Base-by-base conservation (phyloP, 2,797 vertebrate species). In the Pangasius larnaudii region DNA sequence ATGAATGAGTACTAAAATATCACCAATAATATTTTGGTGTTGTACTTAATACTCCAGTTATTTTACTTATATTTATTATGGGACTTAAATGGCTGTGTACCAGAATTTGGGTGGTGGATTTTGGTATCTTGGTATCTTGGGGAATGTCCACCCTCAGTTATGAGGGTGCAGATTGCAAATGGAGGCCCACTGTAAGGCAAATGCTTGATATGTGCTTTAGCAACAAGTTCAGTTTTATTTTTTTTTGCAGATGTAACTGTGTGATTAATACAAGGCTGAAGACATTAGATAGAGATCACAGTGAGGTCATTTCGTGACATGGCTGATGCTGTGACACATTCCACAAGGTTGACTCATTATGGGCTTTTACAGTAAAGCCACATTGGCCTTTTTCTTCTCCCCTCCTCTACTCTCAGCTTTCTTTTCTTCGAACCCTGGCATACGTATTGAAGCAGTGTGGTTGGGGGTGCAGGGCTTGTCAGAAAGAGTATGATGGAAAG, bases 271-370 rank as follows among this genome's bases (percentile, higher is more conserved):
- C 53, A 75, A 53, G 14, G 69, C 51, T 81, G 85, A 86, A 84
- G 87, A 80, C 72, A 63, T 84, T 27, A 89, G 27, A 59, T 53
- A 16, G 19, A 39, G 85, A 63, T 84, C 88, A 89, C 83, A 87
- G 58, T 82, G 87, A 84, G 79, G 87, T 89, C 89, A 87, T 87
- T 67, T 86, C 36, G 22, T 82, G 42, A 86, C 9, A 49, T 27
- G 69, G 78, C 85, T 88, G 88, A 82, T 85, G 85, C 74, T 46
- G 51, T 63, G 39, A 61, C n/a, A 39, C 39, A 42, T 59, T 78
- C 39, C n/a, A 51, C 36, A 53, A 46, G 19, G 39, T n/a, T 61
- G 53, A 49, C 59, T 88, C 75, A 63, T 11, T 72, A 72, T n/a
- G 42, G 51, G 36, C 63, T 51, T 33, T 80, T 78, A 81, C 36